These are phyloP conservation scores for Phenganax stokvisi DNA, from an alignment of 92 coral and sea anemone species.

Conservation along the genomic window DNA sequence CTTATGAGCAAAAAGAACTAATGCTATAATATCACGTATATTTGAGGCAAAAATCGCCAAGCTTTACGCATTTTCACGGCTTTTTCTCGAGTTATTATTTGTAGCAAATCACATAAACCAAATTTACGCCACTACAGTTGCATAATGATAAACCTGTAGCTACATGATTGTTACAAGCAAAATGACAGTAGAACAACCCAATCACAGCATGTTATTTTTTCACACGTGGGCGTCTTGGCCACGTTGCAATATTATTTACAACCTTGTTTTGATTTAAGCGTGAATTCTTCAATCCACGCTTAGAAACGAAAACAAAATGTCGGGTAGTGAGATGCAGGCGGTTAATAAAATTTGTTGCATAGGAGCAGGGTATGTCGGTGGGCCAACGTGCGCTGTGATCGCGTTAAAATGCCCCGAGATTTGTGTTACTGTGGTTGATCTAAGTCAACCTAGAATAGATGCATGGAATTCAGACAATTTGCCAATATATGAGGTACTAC, in stretches of 20 bases:
- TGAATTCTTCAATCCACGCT: conserved; percentile 2
- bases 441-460: conserved; percentile 77
- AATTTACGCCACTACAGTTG: too few species aligned
- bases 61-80: too few species aligned
- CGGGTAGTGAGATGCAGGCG: conserved; percentile 32
- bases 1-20: too few species aligned
- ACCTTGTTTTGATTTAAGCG: conserved; percentile 19
- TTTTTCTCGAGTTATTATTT: too few species aligned
- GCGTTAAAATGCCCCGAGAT: conserved; percentile 95
- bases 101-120: too few species aligned
- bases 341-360: conserved; percentile 78
- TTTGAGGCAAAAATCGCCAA: too few species aligned
- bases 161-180: neutral
- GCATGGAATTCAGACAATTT: conserved; percentile 89
- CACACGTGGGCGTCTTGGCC: conserved; percentile 16
- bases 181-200: neutral
- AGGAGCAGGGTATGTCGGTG: conserved; percentile 98
- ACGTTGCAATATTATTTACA: conserved; percentile 8
- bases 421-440: conserved; percentile 82
- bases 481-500: conserved; percentile 80
- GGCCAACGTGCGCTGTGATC: conserved; percentile 89
- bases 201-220: neutral
- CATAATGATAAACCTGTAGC: too few species aligned
- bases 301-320: conserved; percentile 22
- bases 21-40: too few species aligned